Evolutionary conservation across 2,888 invertebrate species (phyloP).

Genomic region (Gnatocerus cornutus): DNA sequence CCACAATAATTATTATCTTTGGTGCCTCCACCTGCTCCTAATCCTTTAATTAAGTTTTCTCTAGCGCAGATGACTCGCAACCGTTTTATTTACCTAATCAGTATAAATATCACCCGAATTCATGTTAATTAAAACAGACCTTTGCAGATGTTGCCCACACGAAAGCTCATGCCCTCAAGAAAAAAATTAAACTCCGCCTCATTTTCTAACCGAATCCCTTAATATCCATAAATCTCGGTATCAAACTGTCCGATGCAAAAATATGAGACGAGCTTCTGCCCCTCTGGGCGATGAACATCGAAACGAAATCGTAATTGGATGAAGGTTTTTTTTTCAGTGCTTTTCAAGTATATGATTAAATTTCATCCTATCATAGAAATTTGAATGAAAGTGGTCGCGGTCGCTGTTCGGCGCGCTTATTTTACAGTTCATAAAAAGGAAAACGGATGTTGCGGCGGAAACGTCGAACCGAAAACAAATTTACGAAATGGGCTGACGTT

Average conservation of each 20-base stretch:
- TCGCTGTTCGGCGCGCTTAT: slow-evolving; percentile 39
- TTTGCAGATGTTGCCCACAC: slow-evolving; percentile 15
- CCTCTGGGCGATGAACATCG: slow-evolving; percentile 48
- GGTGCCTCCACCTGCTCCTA: slow-evolving; percentile 3
- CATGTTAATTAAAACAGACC: slow-evolving; percentile 27
- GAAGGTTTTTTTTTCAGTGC: slow-evolving; percentile 43
- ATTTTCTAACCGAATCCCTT: slow-evolving; percentile 4
- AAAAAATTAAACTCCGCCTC: background rate
- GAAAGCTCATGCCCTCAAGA: background rate
- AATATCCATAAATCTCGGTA: slow-evolving; percentile 11
- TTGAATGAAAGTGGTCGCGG: slow-evolving; percentile 42
- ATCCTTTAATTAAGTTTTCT: slow-evolving; percentile 14
- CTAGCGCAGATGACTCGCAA: slow-evolving; percentile 2
- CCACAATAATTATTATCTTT: background rate
- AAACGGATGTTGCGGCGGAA: slow-evolving; percentile 20
- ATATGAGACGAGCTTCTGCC: slow-evolving; percentile 10
- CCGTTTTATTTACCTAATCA: slow-evolving; percentile 10
- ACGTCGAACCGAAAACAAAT: slow-evolving; percentile 38
- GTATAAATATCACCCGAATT: slow-evolving; percentile 14
- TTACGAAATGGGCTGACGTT: slow-evolving; percentile 34
- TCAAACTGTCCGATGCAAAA: slow-evolving; percentile 14
- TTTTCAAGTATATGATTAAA: slow-evolving; percentile 45
- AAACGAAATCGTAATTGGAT: slow-evolving; percentile 57
- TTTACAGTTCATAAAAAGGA: slow-evolving; percentile 46
- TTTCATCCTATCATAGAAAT: slow-evolving; percentile 51